Percentiles rank a stretch among this genome's conserved stretches.
phyloP scores from a whole-genome alignment of 2,797 vertebrate species.

The Sardinella longiceps region DNA sequence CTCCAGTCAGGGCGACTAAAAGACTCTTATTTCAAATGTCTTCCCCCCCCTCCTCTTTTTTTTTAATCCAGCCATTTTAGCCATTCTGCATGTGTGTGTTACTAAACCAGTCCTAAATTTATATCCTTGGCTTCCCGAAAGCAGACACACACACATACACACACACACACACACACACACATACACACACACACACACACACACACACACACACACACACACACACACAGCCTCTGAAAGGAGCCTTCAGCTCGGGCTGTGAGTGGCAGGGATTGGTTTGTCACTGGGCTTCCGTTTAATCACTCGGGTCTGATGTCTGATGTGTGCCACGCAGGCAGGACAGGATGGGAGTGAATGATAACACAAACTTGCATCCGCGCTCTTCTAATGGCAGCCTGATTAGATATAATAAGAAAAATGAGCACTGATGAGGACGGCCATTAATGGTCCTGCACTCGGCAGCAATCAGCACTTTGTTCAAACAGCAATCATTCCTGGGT shows the following conservation, averaged over 20 bases:
- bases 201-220: no score
- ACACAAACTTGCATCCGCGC: slow-evolving; percentile 36
- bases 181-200: no score
- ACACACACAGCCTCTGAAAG: slow-evolving; percentile 32
- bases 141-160: no score
- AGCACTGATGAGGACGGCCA: slow-evolving; percentile 43
- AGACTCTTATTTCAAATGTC: slow-evolving; percentile 50
- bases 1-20: slow-evolving; percentile 46
- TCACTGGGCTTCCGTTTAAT: slow-evolving; percentile 7
- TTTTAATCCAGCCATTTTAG: slow-evolving; percentile 34
- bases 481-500: slow-evolving; percentile 43
- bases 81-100: slow-evolving; percentile 50
- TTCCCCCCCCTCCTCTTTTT: slow-evolving; percentile 31
- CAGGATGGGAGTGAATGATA: slow-evolving; percentile 11
- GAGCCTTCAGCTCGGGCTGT: slow-evolving; percentile 25
- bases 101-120: slow-evolving; percentile 50
- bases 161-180: no score
- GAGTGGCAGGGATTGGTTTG: slow-evolving; percentile 25
- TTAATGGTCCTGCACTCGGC: slow-evolving; percentile 41
- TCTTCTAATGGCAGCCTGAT: slow-evolving; percentile 36
- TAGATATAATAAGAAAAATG: slow-evolving; percentile 44
- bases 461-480: slow-evolving; percentile 49
- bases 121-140: slow-evolving; percentile 47
- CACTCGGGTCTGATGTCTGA: slow-evolving; percentile 30
- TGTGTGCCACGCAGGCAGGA: slow-evolving; percentile 4